Evolutionary conservation across 2,888 invertebrate genomes (phyloP).

Genomic region (Chesias legatella): DNA sequence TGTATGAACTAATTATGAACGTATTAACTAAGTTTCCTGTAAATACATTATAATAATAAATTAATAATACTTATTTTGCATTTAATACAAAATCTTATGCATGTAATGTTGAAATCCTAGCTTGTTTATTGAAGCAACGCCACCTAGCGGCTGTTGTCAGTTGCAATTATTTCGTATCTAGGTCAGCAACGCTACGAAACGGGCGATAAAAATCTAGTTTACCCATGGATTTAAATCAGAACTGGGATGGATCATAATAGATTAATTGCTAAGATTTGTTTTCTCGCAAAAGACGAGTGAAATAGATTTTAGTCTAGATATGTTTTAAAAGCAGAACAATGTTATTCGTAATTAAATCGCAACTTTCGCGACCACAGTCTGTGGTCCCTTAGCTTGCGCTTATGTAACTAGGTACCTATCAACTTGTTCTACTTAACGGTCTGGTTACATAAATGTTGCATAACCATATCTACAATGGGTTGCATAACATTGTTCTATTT

Average conservation of each 20-base stretch:
- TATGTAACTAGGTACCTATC: slow-evolving; percentile 18
- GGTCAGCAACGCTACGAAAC: slow-evolving; percentile 3
- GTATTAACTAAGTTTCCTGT: too few relatives aligned
- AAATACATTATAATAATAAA: too few relatives aligned
- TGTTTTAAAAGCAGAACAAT: too few relatives aligned
- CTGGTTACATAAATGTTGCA: slow-evolving; percentile 26
- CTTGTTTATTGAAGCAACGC: background rate
- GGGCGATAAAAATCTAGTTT: background rate
- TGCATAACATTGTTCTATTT: slow-evolving; percentile 33
- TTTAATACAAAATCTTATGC: too few relatives aligned
- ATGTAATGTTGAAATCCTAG: too few relatives aligned
- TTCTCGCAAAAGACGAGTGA: too few relatives aligned
- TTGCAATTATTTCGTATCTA: background rate
- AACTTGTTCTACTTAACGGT: slow-evolving; percentile 13
- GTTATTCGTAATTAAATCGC: background rate
- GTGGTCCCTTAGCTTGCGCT: slow-evolving; percentile 8
- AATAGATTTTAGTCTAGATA: too few relatives aligned
- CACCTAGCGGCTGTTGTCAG: background rate
- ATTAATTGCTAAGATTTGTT: too few relatives aligned
- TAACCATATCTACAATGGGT: slow-evolving; percentile 26
- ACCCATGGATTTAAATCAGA: too few relatives aligned
- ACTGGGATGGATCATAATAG: too few relatives aligned
- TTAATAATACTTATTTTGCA: too few relatives aligned
- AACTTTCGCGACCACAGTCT: slow-evolving; percentile 6
- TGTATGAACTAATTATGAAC: too few relatives aligned